Evolutionary conservation across 2,888 invertebrate genomes (phyloP).

Genomic region (Oscheius sp.): DNA sequence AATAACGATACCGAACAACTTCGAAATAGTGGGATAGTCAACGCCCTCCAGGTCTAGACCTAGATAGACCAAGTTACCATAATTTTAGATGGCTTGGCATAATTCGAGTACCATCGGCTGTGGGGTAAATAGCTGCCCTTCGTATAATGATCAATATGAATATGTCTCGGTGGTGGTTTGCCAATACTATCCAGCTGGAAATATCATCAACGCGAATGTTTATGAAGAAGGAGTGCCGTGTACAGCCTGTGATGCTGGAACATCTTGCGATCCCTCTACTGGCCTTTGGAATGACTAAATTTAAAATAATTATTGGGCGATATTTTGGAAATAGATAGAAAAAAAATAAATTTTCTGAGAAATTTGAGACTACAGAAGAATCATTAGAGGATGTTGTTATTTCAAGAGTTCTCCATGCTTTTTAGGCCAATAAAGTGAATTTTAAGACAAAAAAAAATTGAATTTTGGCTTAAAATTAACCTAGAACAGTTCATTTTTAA

Average conservation of each 20-base stretch:
- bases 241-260: constrained; percentile 31
- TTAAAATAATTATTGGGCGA: no score
- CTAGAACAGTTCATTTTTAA: no score
- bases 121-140: constrained; percentile 36
- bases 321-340: no score
- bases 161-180: constrained; percentile 40
- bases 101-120: constrained; percentile 35
- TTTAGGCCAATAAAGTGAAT: no score
- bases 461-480: no score
- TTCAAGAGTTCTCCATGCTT: no score
- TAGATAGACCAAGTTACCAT: no score
- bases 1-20: constrained; percentile 27
- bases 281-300: no score
- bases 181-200: constrained; percentile 36
- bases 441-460: no score
- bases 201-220: constrained; percentile 28
- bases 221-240: constrained; percentile 33
- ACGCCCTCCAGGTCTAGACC: constrained; percentile 47
- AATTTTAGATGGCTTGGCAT: constrained; percentile 44
- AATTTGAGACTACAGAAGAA: no score
- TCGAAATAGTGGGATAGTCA: constrained; percentile 39
- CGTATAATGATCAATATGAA: constrained; percentile 29
- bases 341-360: no score
- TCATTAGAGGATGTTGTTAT: no score
- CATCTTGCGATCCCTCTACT: constrained; percentile 28